Conservation (phyloP, 2,797 vertebrate genomes). For the Apodemus agrarius region DNA sequence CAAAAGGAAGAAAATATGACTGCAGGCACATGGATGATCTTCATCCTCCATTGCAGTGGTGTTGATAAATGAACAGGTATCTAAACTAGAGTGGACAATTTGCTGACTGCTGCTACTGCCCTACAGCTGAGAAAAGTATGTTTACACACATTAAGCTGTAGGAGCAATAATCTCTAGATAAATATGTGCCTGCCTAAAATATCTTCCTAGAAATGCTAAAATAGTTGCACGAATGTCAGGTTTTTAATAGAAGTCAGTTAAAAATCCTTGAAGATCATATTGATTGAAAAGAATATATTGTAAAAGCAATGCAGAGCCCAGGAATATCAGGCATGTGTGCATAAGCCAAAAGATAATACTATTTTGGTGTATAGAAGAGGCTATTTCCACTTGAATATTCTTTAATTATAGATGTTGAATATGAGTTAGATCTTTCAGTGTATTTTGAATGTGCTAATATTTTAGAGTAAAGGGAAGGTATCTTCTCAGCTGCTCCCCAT, state of each 20-base stretch:
- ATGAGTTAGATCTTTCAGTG: not conserved
- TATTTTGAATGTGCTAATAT: not conserved
- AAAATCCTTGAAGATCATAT: not conserved
- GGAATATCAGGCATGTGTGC: not conserved
- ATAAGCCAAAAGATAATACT: not conserved
- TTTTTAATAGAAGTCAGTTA: not conserved
- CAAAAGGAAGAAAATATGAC: conserved; percentile 58
- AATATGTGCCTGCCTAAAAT: not conserved
- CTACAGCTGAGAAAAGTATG: conserved; percentile 15
- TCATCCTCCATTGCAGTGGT: not conserved
- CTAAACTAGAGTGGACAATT: conserved; percentile 56
- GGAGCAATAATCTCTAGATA: conserved; percentile 4
- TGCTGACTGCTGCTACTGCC: not conserved
- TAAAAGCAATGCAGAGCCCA: not conserved
- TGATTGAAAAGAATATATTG: not conserved
- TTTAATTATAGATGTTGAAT: not conserved
- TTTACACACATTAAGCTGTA: conserved; percentile 44
- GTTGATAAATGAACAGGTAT: conserved; percentile 68
- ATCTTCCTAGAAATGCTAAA: not conserved
- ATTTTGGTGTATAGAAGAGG: not conserved
- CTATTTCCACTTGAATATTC: not conserved
- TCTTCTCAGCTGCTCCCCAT: not conserved
- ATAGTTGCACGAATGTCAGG: not conserved
- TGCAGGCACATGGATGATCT: conserved; percentile 60
- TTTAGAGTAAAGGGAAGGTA: not conserved